Base-by-base conservation (phyloP, 2,888 invertebrate genomes). In the Scaptomyza parva region DNA sequence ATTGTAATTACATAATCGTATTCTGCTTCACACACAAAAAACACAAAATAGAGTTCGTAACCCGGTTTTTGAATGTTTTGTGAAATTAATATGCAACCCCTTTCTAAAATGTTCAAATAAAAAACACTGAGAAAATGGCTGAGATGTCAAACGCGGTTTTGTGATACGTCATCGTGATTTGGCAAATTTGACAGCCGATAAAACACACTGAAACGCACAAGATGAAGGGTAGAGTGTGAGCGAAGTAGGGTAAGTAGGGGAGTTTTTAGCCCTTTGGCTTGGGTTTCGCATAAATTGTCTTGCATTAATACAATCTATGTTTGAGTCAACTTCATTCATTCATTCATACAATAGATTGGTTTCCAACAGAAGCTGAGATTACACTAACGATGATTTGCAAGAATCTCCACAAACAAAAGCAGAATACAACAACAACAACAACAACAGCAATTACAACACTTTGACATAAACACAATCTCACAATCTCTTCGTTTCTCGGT, bases 81-180 rank as follows among this genome's bases (percentile, higher is more conserved):
- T 47, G 45, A 73, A 70, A 79, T 86, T 86, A 81, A 64, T 70
- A 86, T 79, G 83, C 81, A 81, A 81, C 86, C 81, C 81, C 17
- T 17, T 73, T 80, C 79, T 53, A 33, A n/a, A 47, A 14, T 20
- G 60, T n/a, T n/a, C n/a, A n/a, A n/a, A 37, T 37, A 63, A 67
- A 75, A 80, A 30, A 37, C 8, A 17, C 0, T 6, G 14, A 14
- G 12, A 2, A 35, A 35, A 17, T 17, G 37, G 70, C 61, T 33
- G 50, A 68, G 78, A 65, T 82, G 85, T 84, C 87, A 82, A 82
- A 70, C 85, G 85, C 55, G 80, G 66, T 81, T 86, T 83, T 70
- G 81, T 75, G 81, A 85, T 85, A 83, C 84, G 88, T 85, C 85
- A 85, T 88, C 84, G 70, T 85, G 85, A 85, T 85, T 85, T 85